Evolutionary conservation across 2,797 vertebrate species (phyloP).

Genomic region (Gymnothorax reevesii): DNA sequence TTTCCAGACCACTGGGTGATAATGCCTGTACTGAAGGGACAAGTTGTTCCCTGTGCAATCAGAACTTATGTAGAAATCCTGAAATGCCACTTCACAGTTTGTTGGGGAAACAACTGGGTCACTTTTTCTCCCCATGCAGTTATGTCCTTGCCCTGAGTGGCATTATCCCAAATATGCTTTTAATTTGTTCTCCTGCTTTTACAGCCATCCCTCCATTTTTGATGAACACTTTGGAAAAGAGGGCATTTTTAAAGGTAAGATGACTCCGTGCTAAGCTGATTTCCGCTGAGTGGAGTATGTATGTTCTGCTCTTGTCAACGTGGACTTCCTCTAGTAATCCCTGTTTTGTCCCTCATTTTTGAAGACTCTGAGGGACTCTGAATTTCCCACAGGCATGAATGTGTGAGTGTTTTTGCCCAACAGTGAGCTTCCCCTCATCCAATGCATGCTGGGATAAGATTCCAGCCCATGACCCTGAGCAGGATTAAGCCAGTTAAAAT

Average conservation of each 20-base stretch:
- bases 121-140: background rate
- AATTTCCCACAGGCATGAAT: too few species aligned
- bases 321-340: too few species aligned
- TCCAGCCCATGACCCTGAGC: too few species aligned
- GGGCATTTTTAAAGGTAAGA: constrained; percentile 91
- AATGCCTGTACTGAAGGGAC: background rate
- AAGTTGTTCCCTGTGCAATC: background rate
- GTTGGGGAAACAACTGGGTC: background rate
- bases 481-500: too few species aligned
- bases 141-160: background rate
- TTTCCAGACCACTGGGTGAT: background rate
- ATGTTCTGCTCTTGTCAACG: too few species aligned
- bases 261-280: constrained; percentile 46
- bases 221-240: constrained; percentile 97
- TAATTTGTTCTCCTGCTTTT: constrained; percentile 32
- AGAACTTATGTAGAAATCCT: background rate
- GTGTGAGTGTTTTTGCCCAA: too few species aligned
- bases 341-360: too few species aligned
- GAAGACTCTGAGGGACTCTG: too few species aligned
- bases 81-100: background rate
- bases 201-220: constrained; percentile 93
- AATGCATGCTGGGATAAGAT: too few species aligned
- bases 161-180: background rate
- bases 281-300: background rate
- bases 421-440: too few species aligned